A percentile compares a stretch with the other conserved stretches of the same genome.
Evolutionary conservation across 2,797 vertebrate species (phyloP).

Genomic region (Coreius guichenoti): DNA sequence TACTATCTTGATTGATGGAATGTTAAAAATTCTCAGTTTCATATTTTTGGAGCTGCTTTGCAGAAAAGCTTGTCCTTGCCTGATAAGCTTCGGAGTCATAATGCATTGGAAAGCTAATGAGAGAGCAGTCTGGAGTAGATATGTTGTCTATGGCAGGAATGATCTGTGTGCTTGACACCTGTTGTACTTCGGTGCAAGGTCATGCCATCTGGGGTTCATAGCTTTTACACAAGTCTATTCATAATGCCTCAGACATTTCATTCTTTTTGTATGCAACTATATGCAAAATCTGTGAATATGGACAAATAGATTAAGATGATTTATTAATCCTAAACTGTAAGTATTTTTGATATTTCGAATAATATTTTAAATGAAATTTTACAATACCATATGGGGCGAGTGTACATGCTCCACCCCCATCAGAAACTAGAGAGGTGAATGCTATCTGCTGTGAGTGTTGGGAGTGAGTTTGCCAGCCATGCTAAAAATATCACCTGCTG

Average conservation of each 20-base stretch:
- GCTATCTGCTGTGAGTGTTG: constrained; percentile 44
- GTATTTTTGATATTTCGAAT: background rate
- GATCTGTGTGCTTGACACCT: constrained; percentile 43
- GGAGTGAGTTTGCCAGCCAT: constrained; percentile 35
- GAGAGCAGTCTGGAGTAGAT: background rate
- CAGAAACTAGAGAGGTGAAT: constrained; percentile 49
- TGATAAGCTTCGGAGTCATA: background rate
- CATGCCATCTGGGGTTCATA: constrained; percentile 19
- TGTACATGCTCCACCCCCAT: constrained; percentile 33
- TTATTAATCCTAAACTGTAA: background rate
- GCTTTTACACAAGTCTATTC: background rate
- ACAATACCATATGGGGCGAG: constrained; percentile 38
- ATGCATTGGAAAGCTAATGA: background rate
- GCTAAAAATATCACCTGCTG: constrained; percentile 65
- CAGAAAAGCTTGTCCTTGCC: background rate
- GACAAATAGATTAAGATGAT: background rate
- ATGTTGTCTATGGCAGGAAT: constrained; percentile 18
- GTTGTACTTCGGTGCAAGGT: constrained; percentile 44
- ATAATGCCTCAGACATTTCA: background rate
- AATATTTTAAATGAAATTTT: background rate
- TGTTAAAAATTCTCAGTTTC: constrained; percentile 19
- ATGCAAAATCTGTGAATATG: background rate
- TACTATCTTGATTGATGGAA: background rate
- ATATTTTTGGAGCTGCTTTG: constrained; percentile 23
- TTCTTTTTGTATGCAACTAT: background rate